Conservation (phyloP, 2,888 invertebrate species). For the Aleiodes leptofemur region DNA sequence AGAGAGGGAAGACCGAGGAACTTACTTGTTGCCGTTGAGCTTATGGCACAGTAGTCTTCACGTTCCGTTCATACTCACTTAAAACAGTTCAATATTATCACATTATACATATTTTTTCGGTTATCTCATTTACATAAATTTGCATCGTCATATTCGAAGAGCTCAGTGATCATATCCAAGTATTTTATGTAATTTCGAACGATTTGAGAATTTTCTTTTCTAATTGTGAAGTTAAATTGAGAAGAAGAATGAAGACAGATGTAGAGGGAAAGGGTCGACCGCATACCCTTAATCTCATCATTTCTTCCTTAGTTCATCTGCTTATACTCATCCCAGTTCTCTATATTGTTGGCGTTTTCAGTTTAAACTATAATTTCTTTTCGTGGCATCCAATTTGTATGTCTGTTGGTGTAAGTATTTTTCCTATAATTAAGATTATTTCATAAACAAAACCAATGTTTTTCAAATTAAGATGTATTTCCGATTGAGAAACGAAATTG, state of each 20-base stretch:
- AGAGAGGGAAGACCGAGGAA: neutral
- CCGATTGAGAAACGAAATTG: neutral
- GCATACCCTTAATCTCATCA: constrained; percentile 57
- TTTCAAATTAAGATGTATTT: neutral
- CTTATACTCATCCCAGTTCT: constrained; percentile 67
- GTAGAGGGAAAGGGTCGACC: constrained; percentile 59
- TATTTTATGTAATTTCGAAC: too few relatives aligned
- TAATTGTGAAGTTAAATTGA: neutral
- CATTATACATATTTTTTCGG: too few relatives aligned
- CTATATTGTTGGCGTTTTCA: constrained; percentile 66
- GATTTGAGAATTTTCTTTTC: too few relatives aligned
- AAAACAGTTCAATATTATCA: neutral
- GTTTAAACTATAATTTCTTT: constrained; percentile 62
- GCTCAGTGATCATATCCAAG: too few relatives aligned
- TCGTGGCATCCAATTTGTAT: constrained; percentile 72
- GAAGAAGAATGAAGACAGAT: constrained; percentile 56
- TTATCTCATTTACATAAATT: too few relatives aligned
- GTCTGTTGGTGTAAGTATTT: constrained; percentile 67
- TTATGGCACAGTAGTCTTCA: neutral
- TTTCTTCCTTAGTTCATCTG: constrained; percentile 65
- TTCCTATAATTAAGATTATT: neutral
- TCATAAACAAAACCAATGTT: neutral
- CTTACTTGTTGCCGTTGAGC: constrained; percentile 7
- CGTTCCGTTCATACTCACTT: neutral
- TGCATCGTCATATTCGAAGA: too few relatives aligned